Base-by-base conservation (phyloP, 2,113 vertebrate genomes). In the Tachuris rubrigastra region DNA sequence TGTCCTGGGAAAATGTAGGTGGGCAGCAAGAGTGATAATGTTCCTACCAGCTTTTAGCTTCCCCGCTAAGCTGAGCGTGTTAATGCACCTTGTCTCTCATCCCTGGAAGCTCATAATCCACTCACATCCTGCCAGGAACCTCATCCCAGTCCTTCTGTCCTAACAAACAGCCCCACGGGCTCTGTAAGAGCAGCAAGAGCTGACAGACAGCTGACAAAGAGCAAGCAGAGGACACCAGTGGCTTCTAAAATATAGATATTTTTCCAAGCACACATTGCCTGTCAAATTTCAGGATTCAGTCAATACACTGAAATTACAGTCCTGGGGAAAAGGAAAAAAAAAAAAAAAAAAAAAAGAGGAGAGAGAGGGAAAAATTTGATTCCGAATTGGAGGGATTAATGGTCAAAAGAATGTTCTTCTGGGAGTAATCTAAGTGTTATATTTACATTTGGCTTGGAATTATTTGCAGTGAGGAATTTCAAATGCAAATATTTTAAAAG, bases 401-500 rank as follows among this genome's bases (percentile, higher is more conserved):
- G 98, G 96, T 95, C 92, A 91, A 97, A 98, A 97, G 96, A 97
- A 97, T 97, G 95, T 97, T 97, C 98, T 98, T 97, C 95, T 97
- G 97, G 98, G 97, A 98, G 97, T 97, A 98, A 98, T 98, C 97
- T 98, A 98, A 98, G 97, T 98, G 97, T 98, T 98, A 97, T 98
- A 97, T 98, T 98, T 98, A 98, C 98, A 97, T 98, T 98, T 98
- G 97, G 97, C 97, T 98, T 97, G 98, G 96, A 98, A 98, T 98
- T 98, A 98, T 98, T 98, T 98, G 97, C 97, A 97, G 97, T 92
- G 95, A 98, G 97, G 97, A 98, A 98, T 98, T 98, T 98, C 97
- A 98, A 98, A 98, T 98, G 97, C 97, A 98, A 98, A 98, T 98
- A 98, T 98, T 98, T 98, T 97, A 98, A 98, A 98, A 98, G 97